Evolutionary conservation across 2,113 vertebrate genomes (phyloP).

Genomic region (Bos indicus): DNA sequence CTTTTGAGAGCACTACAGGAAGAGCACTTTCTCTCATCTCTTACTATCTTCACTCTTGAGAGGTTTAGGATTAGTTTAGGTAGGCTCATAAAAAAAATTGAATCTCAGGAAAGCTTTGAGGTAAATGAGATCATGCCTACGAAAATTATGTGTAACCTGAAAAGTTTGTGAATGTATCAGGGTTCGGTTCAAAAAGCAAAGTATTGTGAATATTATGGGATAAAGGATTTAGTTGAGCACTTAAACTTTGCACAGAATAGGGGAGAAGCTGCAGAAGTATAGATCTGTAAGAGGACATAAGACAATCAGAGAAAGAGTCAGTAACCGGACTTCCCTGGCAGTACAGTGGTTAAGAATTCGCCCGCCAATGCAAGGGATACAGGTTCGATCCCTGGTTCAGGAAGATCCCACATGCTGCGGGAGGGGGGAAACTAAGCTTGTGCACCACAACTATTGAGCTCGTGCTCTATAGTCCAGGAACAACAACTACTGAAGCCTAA

Average conservation of each 20-base stretch:
- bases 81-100: not conserved
- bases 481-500: not conserved
- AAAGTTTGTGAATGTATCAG: not conserved
- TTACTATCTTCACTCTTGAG: not conserved
- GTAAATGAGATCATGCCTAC: constrained; percentile 1
- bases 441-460: not conserved
- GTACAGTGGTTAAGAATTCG: not conserved
- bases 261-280: not conserved
- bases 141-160: not conserved
- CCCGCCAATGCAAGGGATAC: not conserved
- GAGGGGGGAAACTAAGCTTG: not conserved
- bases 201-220: not conserved
- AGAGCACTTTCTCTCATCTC: constrained; percentile 10
- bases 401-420: not conserved
- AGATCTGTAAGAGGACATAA: not conserved
- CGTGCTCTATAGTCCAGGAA: not conserved
- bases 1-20: not conserved
- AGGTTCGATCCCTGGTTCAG: accelerated
- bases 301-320: not conserved
- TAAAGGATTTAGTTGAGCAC: not conserved
- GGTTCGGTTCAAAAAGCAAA: not conserved
- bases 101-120: not conserved
- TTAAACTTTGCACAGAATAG: not conserved
- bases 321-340: not conserved
- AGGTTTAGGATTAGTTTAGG: not conserved